These are phyloP conservation scores for Cossypha caffra DNA, from an alignment of 2,797 vertebrate species.

Conservation along the genomic window DNA sequence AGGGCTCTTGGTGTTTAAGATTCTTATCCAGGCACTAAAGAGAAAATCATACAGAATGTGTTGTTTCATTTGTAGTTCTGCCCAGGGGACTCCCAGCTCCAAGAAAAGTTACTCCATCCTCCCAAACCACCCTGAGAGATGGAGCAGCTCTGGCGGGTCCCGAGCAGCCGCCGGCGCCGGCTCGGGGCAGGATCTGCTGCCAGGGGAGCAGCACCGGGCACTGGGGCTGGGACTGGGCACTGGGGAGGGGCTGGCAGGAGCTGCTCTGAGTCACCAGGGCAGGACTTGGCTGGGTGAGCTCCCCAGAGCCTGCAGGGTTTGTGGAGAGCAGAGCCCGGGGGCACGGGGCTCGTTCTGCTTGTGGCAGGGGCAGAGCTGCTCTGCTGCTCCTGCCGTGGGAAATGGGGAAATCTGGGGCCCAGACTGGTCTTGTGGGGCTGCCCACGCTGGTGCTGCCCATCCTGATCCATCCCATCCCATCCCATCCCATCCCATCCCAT, in stretches of 20 bases:
- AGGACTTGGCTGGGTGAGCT: neutral
- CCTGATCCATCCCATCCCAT: too few relatives aligned
- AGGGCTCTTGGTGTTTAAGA: neutral
- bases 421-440: too few relatives aligned
- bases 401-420: rapidly evolving
- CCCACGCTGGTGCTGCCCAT: too few relatives aligned
- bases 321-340: neutral
- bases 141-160: neutral
- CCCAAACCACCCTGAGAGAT: neutral
- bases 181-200: neutral
- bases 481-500: too few relatives aligned
- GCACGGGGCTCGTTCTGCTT: rapidly evolving
- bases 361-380: neutral
- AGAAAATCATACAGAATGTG: neutral
- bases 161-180: rapidly evolving
- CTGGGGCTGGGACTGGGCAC: rapidly evolving
- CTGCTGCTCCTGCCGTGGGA: neutral
- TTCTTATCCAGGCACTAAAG: neutral
- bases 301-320: neutral
- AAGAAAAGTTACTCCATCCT: neutral
- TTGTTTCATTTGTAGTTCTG: constrained; percentile 2
- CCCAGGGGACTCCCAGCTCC: neutral
- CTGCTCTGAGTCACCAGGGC: rapidly evolving
- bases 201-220: rapidly evolving
- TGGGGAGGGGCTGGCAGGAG: neutral